Conservation (phyloP, 2,113 vertebrate genomes). For the Catagonus wagneri region DNA sequence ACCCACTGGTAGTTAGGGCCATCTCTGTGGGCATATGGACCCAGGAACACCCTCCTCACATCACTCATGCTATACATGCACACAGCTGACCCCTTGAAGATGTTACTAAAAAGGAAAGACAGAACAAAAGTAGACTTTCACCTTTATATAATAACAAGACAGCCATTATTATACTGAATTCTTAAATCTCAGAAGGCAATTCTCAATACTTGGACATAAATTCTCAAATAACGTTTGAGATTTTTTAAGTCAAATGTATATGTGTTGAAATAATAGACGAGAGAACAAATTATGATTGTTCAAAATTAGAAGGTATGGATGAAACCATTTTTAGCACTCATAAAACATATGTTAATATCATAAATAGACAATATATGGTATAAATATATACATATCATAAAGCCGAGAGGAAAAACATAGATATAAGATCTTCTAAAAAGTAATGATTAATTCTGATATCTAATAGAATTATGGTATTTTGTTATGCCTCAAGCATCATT, state of each 20-base stretch:
- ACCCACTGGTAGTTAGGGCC: conserved; percentile 99
- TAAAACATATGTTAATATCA: background rate
- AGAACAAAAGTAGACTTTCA: background rate
- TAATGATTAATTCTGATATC: background rate
- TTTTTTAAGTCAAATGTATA: background rate
- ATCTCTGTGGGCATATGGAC: conserved; percentile 97
- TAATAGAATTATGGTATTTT: background rate
- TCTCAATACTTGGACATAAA: conserved; percentile 60
- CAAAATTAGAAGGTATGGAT: background rate
- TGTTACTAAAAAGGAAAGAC: conserved; percentile 90
- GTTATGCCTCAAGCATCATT: background rate
- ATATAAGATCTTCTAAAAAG: background rate
- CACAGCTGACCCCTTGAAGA: conserved; percentile 98
- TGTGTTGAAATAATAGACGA: background rate
- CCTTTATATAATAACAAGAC: background rate
- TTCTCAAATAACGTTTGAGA: background rate
- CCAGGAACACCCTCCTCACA: conserved; percentile 96
- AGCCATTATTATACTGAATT: conserved; percentile 51
- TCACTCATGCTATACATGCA: conserved; percentile 99
- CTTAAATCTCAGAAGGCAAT: conserved; percentile 60
- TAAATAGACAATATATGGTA: background rate
- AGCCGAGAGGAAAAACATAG: background rate
- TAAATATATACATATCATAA: background rate
- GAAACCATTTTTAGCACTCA: background rate
- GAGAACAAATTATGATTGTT: conserved; percentile 13